Evolutionary conservation across 2,113 vertebrate genomes (phyloP).

Genomic region (Phodopus roborovskii): DNA sequence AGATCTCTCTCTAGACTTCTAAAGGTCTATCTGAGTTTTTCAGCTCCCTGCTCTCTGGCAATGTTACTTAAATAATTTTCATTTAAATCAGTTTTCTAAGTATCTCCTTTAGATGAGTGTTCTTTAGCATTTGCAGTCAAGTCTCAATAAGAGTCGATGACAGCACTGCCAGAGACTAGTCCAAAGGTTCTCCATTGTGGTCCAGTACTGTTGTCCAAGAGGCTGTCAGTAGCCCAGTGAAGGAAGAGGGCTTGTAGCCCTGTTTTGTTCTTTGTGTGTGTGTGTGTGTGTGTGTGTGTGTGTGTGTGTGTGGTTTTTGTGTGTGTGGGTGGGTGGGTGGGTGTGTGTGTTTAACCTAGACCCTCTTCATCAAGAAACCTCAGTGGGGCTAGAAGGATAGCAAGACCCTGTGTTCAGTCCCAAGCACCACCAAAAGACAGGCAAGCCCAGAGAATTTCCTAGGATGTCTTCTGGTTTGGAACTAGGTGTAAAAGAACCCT

Average conservation of each 20-base stretch:
- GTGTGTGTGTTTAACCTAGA: not conserved
- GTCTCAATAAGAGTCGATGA: not conserved
- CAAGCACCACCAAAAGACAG: not conserved
- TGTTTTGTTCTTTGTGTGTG: not conserved
- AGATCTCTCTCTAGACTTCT: constrained; percentile 24
- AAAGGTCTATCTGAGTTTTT: constrained; percentile 56
- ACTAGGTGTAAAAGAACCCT: constrained; percentile 38
- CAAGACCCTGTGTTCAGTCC: no score
- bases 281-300: no score
- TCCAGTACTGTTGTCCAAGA: not conserved
- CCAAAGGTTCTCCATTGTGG: not conserved
- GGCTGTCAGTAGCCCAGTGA: not conserved
- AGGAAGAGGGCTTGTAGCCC: not conserved
- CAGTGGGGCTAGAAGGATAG: not conserved
- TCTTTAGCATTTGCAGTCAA: not conserved
- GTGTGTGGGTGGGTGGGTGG: no score
- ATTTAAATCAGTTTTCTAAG: constrained; percentile 36
- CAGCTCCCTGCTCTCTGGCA: constrained; percentile 32
- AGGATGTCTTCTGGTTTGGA: constrained; percentile 27
- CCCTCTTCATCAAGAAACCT: not conserved
- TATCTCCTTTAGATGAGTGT: not conserved
- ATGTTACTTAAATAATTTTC: not conserved
- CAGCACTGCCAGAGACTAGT: not conserved
- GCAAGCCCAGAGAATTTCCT: constrained; percentile 20
- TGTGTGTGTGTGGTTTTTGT: no score